A percentile compares a stretch with the other conserved stretches of the same genome.
Evolutionary conservation across 2,113 vertebrate species (phyloP).

Genomic region (Crocuta crocuta): DNA sequence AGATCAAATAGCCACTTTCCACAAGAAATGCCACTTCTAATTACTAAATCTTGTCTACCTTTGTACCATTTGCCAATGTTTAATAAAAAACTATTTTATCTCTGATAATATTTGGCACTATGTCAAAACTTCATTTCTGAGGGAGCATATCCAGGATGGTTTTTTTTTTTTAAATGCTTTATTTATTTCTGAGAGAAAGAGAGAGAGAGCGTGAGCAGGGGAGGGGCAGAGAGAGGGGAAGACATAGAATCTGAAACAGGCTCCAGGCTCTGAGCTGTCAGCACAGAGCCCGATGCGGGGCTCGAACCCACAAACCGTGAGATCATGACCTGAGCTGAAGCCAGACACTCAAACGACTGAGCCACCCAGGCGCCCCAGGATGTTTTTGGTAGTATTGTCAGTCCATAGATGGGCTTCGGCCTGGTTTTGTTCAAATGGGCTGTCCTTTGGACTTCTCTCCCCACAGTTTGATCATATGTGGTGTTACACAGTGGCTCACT

Average conservation of each 20-base stretch:
- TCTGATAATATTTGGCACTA: not conserved
- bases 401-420: not conserved
- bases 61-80: not conserved
- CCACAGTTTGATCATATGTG: not conserved
- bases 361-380: not conserved
- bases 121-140: conserved; percentile 21
- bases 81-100: conserved; percentile 9
- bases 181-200: too few relatives aligned
- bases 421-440: not conserved
- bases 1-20: not conserved
- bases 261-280: too few relatives aligned
- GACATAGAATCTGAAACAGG: too few relatives aligned
- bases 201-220: too few relatives aligned
- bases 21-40: not conserved
- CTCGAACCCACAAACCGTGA: too few relatives aligned
- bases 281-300: too few relatives aligned
- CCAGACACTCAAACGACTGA: too few relatives aligned
- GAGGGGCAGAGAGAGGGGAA: too few relatives aligned
- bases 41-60: conserved; percentile 2
- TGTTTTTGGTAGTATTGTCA: not conserved
- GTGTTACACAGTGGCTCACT: not conserved
- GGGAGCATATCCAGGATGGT: not conserved
- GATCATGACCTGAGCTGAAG: too few relatives aligned
- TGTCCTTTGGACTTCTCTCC: not conserved
- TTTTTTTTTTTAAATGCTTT: too few relatives aligned